Base-by-base conservation (phyloP, 2,888 invertebrate species). In the Spisula solida region DNA sequence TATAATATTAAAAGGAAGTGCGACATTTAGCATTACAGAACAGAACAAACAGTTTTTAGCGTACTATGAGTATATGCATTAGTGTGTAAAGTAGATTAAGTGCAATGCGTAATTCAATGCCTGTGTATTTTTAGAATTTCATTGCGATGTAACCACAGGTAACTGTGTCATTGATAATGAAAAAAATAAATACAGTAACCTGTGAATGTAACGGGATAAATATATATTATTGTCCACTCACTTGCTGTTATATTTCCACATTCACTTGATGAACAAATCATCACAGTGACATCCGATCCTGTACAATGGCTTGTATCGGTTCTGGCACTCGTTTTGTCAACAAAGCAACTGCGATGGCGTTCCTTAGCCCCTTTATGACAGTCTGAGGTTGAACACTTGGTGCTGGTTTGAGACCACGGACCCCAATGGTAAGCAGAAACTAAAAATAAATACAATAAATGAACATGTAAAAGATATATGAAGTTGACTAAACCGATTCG, bases 291-390 rank as follows among this genome's bases (percentile, higher is more conserved):
- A 41, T 55, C 41, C 6, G 56, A 34, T 20, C 60, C 82, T 1
- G 5, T n/a, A 41, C 82, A 82, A n/a, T 41, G 16, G 25, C 34
- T 60, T 34, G 25, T 41, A 14, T 66, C 25, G 10, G 55, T 60
- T 12, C 34, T 2, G 0, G 29, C 16, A 60, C 60, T 82, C n/a
- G 56, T 60, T 31, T n/a, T 60, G 8, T 82, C 82, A 12, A 14
- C 14, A 14, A 34, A 60, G n/a, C 82, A 82, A 41, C 29, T 31
- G 56, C 82, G 82, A 14, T 82, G 82, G 60, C 83, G 83, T 48
- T 34, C 16, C 29, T 41, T 75, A 1, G n/a, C 20, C 8, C 83
- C 70, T 12, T 75, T 47, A 10, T 25, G 41, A 18, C 83, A 75
- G 83, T 70, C 83, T n/a, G 12, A 16, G 5, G 47, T 47, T 12